These are phyloP conservation scores for Flabesymbios commensalis DNA, from an alignment of 2,888 invertebrate species.

Conservation along the genomic window DNA sequence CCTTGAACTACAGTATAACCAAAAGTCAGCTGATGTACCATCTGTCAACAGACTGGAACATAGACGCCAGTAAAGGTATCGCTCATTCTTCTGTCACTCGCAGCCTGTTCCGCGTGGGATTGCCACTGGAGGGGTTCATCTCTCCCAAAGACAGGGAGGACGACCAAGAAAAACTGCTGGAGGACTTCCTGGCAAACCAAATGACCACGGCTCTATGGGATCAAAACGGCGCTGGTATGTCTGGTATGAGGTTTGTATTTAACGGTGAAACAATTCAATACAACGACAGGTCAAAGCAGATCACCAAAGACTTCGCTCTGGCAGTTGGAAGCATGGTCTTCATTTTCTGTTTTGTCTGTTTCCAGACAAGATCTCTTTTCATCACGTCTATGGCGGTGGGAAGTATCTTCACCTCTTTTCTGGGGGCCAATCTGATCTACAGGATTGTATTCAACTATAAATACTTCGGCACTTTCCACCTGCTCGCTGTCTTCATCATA, in stretches of 20 bases:
- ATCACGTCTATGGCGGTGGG: conserved; percentile 23
- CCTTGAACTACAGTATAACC: conserved; percentile 1
- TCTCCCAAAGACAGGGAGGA: conserved; percentile 4
- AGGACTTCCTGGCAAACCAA: conserved; percentile 1
- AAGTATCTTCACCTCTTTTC: conserved; percentile 32
- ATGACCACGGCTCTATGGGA: background rate
- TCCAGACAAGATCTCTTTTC: conserved; percentile 36
- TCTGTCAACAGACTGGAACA: conserved; percentile 14
- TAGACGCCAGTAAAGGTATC: conserved; percentile 10
- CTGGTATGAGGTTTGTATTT: conserved; percentile 19
- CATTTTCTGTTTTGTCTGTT: conserved; percentile 31
- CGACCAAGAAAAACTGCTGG: conserved; percentile 10
- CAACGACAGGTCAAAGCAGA: conserved; percentile 17
- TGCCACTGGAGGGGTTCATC: conserved; percentile 21
- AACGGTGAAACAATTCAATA: conserved; percentile 19
- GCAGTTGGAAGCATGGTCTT: conserved; percentile 36
- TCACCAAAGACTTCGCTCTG: conserved; percentile 29
- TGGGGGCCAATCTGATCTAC: conserved; percentile 36
- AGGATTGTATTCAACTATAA: conserved; percentile 20
- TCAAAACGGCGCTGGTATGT: conserved; percentile 14
- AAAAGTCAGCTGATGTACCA: conserved; percentile 7
- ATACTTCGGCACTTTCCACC: conserved; percentile 55
- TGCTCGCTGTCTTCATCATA: conserved; percentile 54
- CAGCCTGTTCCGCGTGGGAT: conserved; percentile 12
- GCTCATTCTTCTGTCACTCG: conserved; percentile 15